Conservation (phyloP, 2,797 vertebrate species). For the Lycodopsis pacificus region DNA sequence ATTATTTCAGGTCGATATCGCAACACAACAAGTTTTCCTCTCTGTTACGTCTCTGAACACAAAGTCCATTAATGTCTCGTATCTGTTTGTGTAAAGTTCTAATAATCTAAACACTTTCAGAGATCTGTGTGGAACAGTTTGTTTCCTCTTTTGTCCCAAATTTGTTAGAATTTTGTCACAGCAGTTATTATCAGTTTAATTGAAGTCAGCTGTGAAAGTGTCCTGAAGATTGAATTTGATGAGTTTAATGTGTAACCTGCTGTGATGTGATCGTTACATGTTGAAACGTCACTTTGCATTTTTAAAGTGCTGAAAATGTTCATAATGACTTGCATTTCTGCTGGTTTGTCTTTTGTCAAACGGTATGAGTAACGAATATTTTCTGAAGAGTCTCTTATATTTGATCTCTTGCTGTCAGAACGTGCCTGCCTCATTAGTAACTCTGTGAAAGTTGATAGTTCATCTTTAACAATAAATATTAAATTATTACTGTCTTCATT, state of each 20-base stretch:
- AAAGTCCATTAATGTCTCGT: neutral
- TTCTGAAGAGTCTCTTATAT: conserved; percentile 17
- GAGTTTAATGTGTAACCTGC: neutral
- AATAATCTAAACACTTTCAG: neutral
- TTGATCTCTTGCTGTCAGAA: conserved; percentile 18
- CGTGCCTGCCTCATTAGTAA: conserved; percentile 35
- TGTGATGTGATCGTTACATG: neutral
- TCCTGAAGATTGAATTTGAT: neutral
- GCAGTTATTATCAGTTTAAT: neutral
- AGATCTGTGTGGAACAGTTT: neutral
- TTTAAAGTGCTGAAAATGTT: neutral
- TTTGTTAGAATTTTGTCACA: neutral
- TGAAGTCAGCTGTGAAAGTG: neutral
- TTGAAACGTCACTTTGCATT: neutral
- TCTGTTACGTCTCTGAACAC: neutral
- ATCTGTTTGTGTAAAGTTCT: neutral
- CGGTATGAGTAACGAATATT: neutral
- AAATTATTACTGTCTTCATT: conserved; percentile 4
- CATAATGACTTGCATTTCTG: neutral
- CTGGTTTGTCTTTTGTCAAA: conserved; percentile 5
- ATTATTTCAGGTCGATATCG: conserved; percentile 5
- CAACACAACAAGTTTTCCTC: neutral
- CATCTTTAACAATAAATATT: conserved; percentile 42
- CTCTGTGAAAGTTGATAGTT: conserved; percentile 16
- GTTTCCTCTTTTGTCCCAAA: neutral